A percentile compares a stretch with the other conserved stretches of the same genome.
Evolutionary conservation across 2,888 invertebrate species (phyloP).

Genomic region (Sinodicranocentrus sp.): DNA sequence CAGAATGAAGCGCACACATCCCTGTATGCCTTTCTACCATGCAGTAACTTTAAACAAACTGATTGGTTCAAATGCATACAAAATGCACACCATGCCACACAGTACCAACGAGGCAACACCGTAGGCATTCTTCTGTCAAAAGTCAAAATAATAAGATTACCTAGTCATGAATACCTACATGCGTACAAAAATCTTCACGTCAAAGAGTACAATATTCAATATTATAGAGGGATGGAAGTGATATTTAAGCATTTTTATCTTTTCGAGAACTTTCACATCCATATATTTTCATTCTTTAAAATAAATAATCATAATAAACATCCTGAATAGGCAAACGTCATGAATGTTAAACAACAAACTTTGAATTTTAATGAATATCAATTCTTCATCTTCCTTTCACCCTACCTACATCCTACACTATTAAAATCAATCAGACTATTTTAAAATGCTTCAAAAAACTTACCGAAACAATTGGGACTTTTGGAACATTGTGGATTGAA

Average conservation of each 20-base stretch:
- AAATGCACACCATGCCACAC: neutral
- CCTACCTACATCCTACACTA: too few species aligned
- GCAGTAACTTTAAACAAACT: neutral
- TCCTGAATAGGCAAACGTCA: constrained; percentile 20
- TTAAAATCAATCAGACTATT: too few species aligned
- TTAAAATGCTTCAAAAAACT: too few species aligned
- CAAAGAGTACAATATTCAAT: too few species aligned
- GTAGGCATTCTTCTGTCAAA: constrained; percentile 74
- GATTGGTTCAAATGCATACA: neutral
- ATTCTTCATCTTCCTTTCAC: too few species aligned
- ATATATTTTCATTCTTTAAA: constrained; percentile 20
- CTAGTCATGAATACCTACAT: constrained; percentile 56
- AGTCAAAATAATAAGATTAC: constrained; percentile 75
- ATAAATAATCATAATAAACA: constrained; percentile 15
- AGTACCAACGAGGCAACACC: constrained; percentile 51
- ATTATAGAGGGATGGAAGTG: neutral
- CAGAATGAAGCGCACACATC: constrained; percentile 29
- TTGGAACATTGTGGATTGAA: too few species aligned
- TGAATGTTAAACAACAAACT: too few species aligned
- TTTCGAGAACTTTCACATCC: constrained; percentile 18
- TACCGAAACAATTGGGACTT: too few species aligned
- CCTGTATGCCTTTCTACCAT: constrained; percentile 17
- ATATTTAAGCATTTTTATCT: neutral
- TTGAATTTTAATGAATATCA: too few species aligned
- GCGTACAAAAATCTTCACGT: constrained; percentile 28